A percentile compares a stretch with the other conserved stretches of the same genome.
Conservation (phyloP, 2,888 invertebrate species). For the Mimumesa dahlbomi region DNA sequence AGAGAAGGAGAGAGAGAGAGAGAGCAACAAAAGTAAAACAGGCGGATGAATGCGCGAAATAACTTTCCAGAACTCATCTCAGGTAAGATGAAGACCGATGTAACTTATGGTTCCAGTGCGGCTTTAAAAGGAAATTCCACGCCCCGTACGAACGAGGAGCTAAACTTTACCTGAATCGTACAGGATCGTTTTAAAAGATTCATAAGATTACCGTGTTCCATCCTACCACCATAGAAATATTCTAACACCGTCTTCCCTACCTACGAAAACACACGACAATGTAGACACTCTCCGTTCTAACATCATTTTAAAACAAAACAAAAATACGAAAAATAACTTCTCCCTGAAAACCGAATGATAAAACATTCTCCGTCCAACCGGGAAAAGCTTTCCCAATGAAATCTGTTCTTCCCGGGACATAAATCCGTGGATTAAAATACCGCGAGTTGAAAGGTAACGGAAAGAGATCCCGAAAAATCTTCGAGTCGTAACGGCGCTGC, state of each 20-base stretch:
- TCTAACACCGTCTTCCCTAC: no score
- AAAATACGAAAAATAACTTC: no score
- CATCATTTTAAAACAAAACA: no score
- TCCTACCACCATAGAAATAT: no score
- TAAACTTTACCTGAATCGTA: not conserved
- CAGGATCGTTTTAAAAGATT: not conserved
- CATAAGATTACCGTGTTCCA: no score
- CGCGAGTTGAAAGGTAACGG: not conserved
- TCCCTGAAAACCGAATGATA: no score
- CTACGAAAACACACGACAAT: no score
- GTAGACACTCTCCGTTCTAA: no score
- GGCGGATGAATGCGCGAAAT: constrained; percentile 17
- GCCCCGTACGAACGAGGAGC: not conserved
- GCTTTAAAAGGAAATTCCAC: constrained; percentile 2
- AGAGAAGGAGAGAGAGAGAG: not conserved
- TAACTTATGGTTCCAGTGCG: constrained; percentile 37
- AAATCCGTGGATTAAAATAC: not conserved
- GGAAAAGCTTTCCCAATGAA: not conserved
- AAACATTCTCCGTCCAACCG: no score
- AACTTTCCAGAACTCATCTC: constrained; percentile 42
- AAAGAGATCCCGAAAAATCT: no score
- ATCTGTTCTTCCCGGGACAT: not conserved
- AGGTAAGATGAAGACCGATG: constrained; percentile 35
- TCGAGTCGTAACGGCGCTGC: not conserved
- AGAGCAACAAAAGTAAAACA: constrained; percentile 10